These are phyloP conservation scores for Aporophyla nigra DNA, from an alignment of 2,888 invertebrate genomes.

Conservation along the genomic window DNA sequence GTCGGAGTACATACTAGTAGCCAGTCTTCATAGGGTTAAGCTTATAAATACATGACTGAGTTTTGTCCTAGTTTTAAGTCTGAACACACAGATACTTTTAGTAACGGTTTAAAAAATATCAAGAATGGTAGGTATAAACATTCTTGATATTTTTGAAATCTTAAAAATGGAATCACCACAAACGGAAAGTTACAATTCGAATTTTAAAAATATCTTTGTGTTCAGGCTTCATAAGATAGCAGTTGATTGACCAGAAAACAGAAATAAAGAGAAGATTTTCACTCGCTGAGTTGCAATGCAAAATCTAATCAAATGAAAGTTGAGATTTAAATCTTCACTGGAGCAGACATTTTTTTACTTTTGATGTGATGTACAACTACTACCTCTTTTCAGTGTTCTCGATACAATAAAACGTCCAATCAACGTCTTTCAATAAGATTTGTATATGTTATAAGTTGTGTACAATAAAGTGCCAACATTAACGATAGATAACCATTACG, in stretches of 20 bases:
- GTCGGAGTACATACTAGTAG: constrained; percentile 52
- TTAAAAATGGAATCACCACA: neutral
- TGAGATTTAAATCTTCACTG: neutral
- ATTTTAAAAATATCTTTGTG: constrained; percentile 19
- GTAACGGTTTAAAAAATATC: neutral
- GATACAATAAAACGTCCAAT: constrained; percentile 42
- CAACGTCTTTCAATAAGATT: constrained; percentile 47
- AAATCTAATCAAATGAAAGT: neutral
- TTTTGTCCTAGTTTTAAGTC: constrained; percentile 48
- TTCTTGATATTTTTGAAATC: constrained; percentile 14
- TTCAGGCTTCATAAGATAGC: constrained; percentile 14
- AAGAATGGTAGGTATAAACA: neutral
- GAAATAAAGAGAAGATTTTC: neutral
- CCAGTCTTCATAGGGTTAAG: constrained; percentile 69
- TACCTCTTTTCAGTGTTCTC: constrained; percentile 21
- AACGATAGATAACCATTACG: constrained; percentile 54
- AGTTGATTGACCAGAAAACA: constrained; percentile 28
- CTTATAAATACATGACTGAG: constrained; percentile 66
- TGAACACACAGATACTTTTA: constrained; percentile 25
- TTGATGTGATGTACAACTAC: constrained; percentile 29
- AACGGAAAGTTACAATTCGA: neutral
- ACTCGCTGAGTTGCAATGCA: neutral
- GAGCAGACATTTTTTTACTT: no score
- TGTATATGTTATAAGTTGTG: constrained; percentile 52
- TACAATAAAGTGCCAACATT: constrained; percentile 54